A percentile compares a stretch with the other conserved stretches of the same genome.
Conservation (phyloP, 2,797 vertebrate species). For the Takifugu ocellatus region DNA sequence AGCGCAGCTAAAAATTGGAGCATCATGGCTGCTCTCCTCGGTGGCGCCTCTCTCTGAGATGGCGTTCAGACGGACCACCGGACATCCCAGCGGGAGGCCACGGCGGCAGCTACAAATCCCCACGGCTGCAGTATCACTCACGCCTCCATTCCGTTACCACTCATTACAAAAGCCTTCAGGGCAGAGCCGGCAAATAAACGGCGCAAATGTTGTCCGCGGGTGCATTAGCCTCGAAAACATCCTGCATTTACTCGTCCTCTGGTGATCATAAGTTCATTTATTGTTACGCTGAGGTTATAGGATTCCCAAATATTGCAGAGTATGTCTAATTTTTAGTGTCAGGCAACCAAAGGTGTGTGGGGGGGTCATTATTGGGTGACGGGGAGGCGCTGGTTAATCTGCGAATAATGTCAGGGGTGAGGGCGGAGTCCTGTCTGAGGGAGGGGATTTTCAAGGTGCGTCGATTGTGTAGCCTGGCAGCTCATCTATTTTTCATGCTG, state of each 20-base stretch:
- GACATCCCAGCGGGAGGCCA: conserved; percentile 61
- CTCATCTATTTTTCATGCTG: conserved; percentile 99
- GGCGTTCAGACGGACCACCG: conserved; percentile 66
- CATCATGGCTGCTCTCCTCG: conserved; percentile 15
- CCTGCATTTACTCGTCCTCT: conserved; percentile 32
- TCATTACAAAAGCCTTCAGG: conserved; percentile 63
- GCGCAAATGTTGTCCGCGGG: conserved; percentile 42
- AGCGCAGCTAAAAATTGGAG: no score
- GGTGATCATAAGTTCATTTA: conserved; percentile 33
- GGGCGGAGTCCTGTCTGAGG: conserved; percentile 48
- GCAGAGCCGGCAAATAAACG: conserved; percentile 48
- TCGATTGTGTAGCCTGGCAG: conserved; percentile 87
- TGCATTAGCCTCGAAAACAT: conserved; percentile 29
- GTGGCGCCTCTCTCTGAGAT: conserved; percentile 26
- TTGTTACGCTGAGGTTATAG: conserved; percentile 20
- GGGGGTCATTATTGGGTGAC: conserved; percentile 90
- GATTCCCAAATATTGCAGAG: conserved; percentile 39
- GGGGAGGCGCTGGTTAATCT: conserved; percentile 85
- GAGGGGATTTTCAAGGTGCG: conserved; percentile 51
- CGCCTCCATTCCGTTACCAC: conserved; percentile 50
- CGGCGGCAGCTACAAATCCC: conserved; percentile 71
- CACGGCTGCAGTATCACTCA: conserved; percentile 63
- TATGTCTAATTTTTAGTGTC: conserved; percentile 74
- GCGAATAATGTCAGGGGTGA: conserved; percentile 90
- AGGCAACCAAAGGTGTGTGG: conserved; percentile 77